Conservation (phyloP, 2,113 vertebrate genomes). For the Oncorhynchus mykiss region DNA sequence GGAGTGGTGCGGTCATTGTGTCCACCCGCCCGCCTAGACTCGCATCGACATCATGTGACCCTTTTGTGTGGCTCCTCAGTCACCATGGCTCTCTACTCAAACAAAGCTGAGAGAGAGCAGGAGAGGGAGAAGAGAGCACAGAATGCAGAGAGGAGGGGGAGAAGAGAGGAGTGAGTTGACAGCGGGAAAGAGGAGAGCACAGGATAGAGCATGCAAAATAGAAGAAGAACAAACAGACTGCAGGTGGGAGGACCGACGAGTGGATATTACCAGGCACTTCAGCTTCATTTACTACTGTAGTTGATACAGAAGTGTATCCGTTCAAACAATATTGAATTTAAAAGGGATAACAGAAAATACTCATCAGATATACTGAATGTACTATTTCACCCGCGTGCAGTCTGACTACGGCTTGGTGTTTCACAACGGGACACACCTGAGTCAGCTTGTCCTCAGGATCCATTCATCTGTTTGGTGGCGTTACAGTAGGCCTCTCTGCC, state of each 20-base stretch:
- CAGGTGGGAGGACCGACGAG: no score
- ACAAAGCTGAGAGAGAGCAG: no score
- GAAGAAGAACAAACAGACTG: no score
- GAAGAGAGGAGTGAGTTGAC: background rate
- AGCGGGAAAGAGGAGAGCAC: no score
- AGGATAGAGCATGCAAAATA: no score
- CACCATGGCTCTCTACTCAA: background rate
- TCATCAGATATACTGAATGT: no score
- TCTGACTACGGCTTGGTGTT: background rate
- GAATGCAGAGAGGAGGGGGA: background rate
- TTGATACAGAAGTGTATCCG: no score
- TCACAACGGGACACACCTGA: background rate
- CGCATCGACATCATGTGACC: background rate
- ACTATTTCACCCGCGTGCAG: background rate
- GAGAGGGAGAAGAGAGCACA: background rate
- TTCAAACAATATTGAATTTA: no score
- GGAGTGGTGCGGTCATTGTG: conserved; percentile 9
- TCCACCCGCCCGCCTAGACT: background rate
- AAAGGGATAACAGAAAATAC: no score
- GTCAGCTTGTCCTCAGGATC: background rate
- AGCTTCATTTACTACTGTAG: no score
- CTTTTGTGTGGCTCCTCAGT: background rate
- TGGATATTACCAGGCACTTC: no score
- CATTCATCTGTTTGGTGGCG: background rate
- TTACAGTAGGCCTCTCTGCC: background rate